phyloP scores from a whole-genome alignment of 2,797 vertebrate species.

The Amblyraja radiata region DNA sequence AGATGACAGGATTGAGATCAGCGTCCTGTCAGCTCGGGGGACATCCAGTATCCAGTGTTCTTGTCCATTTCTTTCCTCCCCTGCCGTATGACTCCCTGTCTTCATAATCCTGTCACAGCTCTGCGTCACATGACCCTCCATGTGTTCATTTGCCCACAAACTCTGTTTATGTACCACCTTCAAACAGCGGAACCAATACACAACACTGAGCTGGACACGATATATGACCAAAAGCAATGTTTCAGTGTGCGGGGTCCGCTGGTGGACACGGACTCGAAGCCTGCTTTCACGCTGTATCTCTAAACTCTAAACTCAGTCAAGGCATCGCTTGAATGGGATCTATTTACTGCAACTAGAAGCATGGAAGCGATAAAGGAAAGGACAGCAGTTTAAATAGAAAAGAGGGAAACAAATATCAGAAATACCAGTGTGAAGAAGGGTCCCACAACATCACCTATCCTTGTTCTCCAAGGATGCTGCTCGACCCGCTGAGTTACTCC shows the following conservation, averaged over 20 bases:
- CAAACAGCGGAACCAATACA: neutral
- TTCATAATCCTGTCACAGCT: neutral
- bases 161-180: neutral
- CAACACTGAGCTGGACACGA: no score
- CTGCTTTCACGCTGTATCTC: no score
- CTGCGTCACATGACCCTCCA: no score
- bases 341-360: neutral
- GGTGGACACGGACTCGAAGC: no score
- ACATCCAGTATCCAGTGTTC: neutral
- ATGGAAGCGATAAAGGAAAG: no score
- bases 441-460: no score
- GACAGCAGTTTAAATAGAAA: neutral
- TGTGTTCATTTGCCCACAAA: neutral
- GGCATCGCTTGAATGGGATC: neutral
- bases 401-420: no score
- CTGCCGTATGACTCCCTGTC: neutral
- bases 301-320: neutral
- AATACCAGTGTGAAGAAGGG: no score
- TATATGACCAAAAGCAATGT: neutral
- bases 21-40: neutral
- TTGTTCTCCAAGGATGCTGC: no score
- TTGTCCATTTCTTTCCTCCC: neutral
- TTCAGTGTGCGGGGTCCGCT: no score
- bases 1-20: neutral
- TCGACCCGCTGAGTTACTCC: no score